Evolutionary conservation across 2,888 invertebrate species (phyloP), one percentile per base, ranked within the genome.

Genomic region (Dicyrtomina minuta): DNA sequence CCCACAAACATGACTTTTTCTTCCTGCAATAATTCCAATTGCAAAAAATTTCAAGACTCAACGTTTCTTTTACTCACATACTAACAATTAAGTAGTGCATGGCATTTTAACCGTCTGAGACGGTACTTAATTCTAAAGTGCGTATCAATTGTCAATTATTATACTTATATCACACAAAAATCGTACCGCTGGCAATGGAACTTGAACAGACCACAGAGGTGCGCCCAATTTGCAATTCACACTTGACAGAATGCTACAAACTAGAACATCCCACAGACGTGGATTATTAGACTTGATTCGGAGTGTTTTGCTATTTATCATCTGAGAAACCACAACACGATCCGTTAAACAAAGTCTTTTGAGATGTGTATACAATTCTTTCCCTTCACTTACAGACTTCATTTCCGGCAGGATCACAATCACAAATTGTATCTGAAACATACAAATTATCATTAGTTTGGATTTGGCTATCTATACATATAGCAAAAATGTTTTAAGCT

Each of bases 1-100:
- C 67, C 67, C 6, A 67, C 49, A 17, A 67, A 33, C 67, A 67
- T 67, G 39, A 67, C 67, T 2, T 60, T 43, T 17, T 53, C 60
- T 49, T 44, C 24, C 26, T 46, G 8, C 66, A 44, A n/a, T n/a
- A n/a, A 17, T 12, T 39, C 41, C 49, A 24, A 27, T 27, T 27
- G n/a, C 17, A 62, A 15, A 61, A 61, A 41, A 17, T 1, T 22
- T 58, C 20, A n/a, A n/a, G n/a, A n/a, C n/a, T n/a, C n/a, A n/a
- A n/a, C n/a, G n/a, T n/a, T n/a, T n/a, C n/a, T n/a, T n/a, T n/a
- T n/a, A n/a, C n/a, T n/a, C n/a, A n/a, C n/a, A n/a, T n/a, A n/a
- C n/a, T n/a, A n/a, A n/a, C n/a, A n/a, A n/a, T n/a, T n/a, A n/a
- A n/a, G n/a, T n/a, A n/a, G n/a, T n/a, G n/a, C n/a, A n/a, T n/a